These are phyloP conservation scores for Phalacrocorax aristotelis DNA, from an alignment of 2,113 vertebrate genomes.

Conservation along the genomic window DNA sequence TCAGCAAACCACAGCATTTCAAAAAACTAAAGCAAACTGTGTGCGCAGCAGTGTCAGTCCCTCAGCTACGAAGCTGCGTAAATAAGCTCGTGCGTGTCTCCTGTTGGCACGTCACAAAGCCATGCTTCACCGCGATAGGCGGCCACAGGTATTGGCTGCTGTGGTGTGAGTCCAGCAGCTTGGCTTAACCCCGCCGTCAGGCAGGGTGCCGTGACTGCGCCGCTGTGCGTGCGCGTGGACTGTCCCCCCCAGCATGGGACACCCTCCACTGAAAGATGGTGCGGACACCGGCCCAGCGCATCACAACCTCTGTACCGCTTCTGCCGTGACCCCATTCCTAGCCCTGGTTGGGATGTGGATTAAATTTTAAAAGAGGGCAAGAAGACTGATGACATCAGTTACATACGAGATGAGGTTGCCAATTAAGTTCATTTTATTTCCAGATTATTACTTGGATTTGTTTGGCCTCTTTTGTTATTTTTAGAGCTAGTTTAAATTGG, in stretches of 20 bases:
- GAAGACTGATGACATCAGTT: neutral
- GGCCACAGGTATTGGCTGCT: rapidly evolving
- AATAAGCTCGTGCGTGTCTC: neutral
- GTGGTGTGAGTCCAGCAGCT: neutral
- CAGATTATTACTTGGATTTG: neutral
- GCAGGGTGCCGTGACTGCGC: rapidly evolving
- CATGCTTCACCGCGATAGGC: rapidly evolving
- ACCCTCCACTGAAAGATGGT: rapidly evolving
- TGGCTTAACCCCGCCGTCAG: neutral
- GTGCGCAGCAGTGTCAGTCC: rapidly evolving
- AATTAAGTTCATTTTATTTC: neutral
- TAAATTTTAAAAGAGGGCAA: neutral
- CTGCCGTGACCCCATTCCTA: neutral
- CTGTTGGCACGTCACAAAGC: rapidly evolving
- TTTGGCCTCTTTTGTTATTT: slow-evolving; percentile 18
- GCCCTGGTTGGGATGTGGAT: neutral
- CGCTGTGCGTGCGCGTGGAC: neutral
- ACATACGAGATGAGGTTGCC: neutral
- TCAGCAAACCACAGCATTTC: neutral
- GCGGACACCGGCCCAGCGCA: rapidly evolving
- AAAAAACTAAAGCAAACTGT: neutral
- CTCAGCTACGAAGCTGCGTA: rapidly evolving
- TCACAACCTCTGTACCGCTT: neutral
- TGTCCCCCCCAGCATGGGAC: neutral
- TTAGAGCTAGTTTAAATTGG: slow-evolving; percentile 32